Base-by-base conservation (phyloP, 2,113 vertebrate species). In the Typhlomys cinereus region DNA sequence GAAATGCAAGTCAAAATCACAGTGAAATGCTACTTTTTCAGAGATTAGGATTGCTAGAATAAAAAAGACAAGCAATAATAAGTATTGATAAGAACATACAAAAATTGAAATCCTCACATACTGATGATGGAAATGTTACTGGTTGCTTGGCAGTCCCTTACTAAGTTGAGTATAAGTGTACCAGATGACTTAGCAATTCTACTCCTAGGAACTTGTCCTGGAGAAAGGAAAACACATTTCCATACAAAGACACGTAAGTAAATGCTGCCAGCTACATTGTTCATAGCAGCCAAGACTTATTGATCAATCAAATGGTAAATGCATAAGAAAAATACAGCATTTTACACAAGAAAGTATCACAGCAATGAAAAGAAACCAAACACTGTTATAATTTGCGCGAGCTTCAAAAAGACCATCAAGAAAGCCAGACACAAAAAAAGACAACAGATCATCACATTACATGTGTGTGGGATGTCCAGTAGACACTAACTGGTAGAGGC, bases 131-230 rank as follows among this genome's bases (percentile, higher is more conserved):
- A 41, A 64, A 79, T 46, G 12, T 34, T 39, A 64, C 75, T 5
- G 39, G 74, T n/a, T n/a, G 25, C 52, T 46, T 73, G 80, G 41
- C 67, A 82, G 25, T 61, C 76, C 79, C 88, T 93, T 89, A 78
- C 89, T 79, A 66, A 76, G 7, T 82, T 46, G 50, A 41, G 39
- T 31, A 57, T 23, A 44, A 71, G 25, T 54, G 59, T 50, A n/a
- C 57, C 88, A 75, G 29, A n/a, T 34, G n/a, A 76, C 20, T 67
- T 39, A 71, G 36, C 46, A 44, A 76, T 88, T 79, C 39, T 80
- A 62, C 44, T 64, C 39, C 52, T 18, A 64, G 84, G 74, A 81
- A 44, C 7, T 75, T 9, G 27, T 25, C 66, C 39, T 44, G 52
- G 50, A 95, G 48, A 87, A 73, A 74, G 10, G 67, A 67, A 66